Evolutionary conservation across 2,797 vertebrate genomes (phyloP), one percentile per base, ranked within the genome.

Genomic region (Scomberomorus guttatus): DNA sequence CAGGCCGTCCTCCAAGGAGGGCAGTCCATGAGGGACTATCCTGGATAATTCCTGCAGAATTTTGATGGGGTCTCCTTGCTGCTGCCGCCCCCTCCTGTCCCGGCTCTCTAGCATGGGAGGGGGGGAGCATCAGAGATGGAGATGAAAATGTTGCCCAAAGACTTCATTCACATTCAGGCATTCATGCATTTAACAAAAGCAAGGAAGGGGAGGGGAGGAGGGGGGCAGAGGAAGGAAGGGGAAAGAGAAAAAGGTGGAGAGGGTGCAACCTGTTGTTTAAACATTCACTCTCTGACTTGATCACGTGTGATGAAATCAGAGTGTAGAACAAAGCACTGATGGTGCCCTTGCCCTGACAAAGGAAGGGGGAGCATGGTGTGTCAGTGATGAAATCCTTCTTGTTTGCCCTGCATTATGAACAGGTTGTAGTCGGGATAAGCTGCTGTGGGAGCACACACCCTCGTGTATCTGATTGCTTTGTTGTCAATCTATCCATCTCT

Each of bases 401-500:
- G 85, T 92, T 87, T 82, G 55, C 44, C 67, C 83, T 79, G 79
- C 73, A 65, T 89, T 77, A 64, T 62, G 82, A 91, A 75, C 82
- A 80, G 72, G 65, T 80, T 87, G 72, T 46, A 57, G 70, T 81
- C 52, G 42, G 75, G 46, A 87, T 76, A 69, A 81, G 81, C 80
- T 56, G 55, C 46, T 13, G 18, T 25, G 60, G 60, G 69, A 81
- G 50, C 81, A 82, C 75, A 82, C 83, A 81, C 81, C 81, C 87
- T 82, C 65, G 86, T 84, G 76, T 82, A 72, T 86, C 61, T 90
- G 87, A 92, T 84, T 83, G 81, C 90, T 90, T 85, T 80, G 79
- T 92, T 91, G 87, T 93, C 90, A 90, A 85, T 93, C 91, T 87
- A 87, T 93, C 89, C 73, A 90, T 93, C 90, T 90, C 75, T 5